Evolutionary conservation across 2,797 vertebrate genomes (phyloP), one percentile per base, ranked within the genome.

Genomic region (Clarias fuscus): DNA sequence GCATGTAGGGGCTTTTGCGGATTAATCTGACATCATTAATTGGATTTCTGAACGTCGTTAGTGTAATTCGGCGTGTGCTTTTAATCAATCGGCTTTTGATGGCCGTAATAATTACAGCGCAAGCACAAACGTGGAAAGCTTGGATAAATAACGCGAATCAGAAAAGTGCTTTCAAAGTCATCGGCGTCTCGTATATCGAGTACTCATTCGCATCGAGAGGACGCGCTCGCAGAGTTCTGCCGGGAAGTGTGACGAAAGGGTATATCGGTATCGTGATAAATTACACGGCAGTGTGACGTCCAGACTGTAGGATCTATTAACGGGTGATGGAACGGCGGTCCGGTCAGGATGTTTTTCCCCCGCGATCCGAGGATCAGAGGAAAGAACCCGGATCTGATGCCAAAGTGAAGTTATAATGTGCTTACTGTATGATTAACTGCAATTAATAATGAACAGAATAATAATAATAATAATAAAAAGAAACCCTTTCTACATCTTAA

Each of bases 41-140:
- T 73, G 84, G 83, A 86, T 72, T 79, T 30, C 80, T 64, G 71
- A 85, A 87, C 85, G 87, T 67, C 81, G 73, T 90, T 85, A 89
- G 76, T 67, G 24, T 75, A 15, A 53, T 68, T 86, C 83, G 40
- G 68, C 33, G 81, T 59, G 30, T 72, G n/a, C 7, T 61, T 85
- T 85, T 81, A 80, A 85, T 90, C 68, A 83, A 84, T 86, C 78
- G 40, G 22, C 61, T 83, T 71, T 78, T 80, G 59, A 76, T 82
- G 58, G 5, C 7, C 0, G 20, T 10, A 73, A 83, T 83, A 83
- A 83, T 83, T 73, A 72, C 59, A 83, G 33, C 18, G 43, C 13
- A 11, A 33, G 64, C 56, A 33, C 80, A 22, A 8, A 82, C 11
- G 37, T 33, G 80, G 43, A 56, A 56, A 68, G 30, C 80, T 22